Percentiles rank a stretch among this genome's conserved stretches.
Evolutionary conservation across 2,797 vertebrate species (phyloP).

Genomic region (Cynopterus sphinx): DNA sequence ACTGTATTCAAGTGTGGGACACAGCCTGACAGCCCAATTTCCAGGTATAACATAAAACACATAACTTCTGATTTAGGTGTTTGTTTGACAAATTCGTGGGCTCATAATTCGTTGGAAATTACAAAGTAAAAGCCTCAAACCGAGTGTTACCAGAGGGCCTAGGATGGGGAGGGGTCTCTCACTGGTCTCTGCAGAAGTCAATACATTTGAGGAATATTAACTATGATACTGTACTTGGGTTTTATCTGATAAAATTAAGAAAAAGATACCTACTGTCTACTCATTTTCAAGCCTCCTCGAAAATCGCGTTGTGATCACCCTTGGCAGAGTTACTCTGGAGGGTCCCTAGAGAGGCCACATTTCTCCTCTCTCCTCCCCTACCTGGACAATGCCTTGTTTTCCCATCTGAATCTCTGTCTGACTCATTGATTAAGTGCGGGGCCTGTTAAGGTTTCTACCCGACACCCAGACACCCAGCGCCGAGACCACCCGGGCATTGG

Average conservation of each 20-base stretch:
- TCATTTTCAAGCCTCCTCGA: not conserved
- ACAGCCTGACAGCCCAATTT: not conserved
- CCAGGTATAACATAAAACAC: not conserved
- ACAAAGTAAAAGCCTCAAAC: not conserved
- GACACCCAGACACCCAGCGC: not conserved
- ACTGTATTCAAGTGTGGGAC: not conserved
- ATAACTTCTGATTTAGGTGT: not conserved
- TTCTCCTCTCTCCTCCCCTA: not conserved
- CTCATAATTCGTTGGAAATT: conserved; percentile 36
- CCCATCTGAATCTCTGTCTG: not conserved
- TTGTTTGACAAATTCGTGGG: not conserved
- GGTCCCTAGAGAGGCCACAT: not conserved
- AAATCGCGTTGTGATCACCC: not conserved
- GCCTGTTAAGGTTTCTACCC: not conserved
- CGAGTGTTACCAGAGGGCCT: not conserved
- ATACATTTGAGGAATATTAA: not conserved
- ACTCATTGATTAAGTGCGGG: not conserved
- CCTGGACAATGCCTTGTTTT: conserved; percentile 17
- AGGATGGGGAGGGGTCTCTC: not conserved
- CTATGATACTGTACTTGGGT: not conserved
- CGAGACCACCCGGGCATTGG: not conserved
- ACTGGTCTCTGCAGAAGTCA: not conserved
- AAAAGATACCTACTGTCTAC: not conserved
- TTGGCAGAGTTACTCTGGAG: not conserved
- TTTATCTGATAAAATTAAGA: not conserved